Conservation (phyloP, 2,797 vertebrate species). For the Danio jaintianensis region DNA sequence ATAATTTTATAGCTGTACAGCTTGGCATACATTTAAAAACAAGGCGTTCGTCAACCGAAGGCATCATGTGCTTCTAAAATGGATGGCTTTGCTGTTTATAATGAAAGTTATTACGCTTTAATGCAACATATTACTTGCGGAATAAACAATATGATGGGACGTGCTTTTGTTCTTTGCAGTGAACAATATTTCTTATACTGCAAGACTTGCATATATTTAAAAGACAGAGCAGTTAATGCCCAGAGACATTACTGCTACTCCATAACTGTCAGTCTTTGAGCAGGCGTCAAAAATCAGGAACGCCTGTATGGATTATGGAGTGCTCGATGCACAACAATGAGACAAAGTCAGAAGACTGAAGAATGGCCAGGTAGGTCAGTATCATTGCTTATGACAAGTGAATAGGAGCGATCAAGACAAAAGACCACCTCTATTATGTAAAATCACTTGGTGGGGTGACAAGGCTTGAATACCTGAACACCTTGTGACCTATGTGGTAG, state of each 20-base stretch:
- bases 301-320: background rate
- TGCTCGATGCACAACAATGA: background rate
- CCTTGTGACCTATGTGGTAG: background rate
- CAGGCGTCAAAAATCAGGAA: background rate
- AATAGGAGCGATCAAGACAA: background rate
- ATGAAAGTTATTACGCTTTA: background rate
- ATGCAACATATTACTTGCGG: background rate
- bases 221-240: background rate
- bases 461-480: background rate
- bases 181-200: background rate
- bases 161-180: background rate
- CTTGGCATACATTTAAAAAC: background rate
- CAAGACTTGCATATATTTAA: background rate
- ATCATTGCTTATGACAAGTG: background rate
- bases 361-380: background rate
- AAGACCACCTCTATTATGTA: background rate
- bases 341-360: background rate
- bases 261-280: background rate
- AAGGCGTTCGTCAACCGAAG: background rate
- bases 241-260: background rate
- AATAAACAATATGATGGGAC: background rate
- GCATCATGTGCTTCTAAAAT: background rate
- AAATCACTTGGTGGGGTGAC: background rate
- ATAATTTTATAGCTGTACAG: background rate
- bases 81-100: background rate